Base-by-base conservation (phyloP, 2,888 invertebrate species). In the Pyrrhosoma nymphula region DNA sequence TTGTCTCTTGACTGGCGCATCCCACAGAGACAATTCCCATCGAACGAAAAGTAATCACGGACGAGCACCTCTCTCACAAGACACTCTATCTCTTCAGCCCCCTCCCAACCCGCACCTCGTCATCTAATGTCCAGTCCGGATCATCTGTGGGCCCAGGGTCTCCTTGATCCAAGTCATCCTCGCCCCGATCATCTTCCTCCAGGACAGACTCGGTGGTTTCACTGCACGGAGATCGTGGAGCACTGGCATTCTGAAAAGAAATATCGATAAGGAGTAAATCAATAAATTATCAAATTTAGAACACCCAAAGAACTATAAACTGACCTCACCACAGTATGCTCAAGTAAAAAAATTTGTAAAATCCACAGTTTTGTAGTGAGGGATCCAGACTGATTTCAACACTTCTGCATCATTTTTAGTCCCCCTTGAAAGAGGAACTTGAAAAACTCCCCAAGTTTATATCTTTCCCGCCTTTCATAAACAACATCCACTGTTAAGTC, bases 101-200 rank as follows among this genome's bases (percentile, higher is more conserved):
- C 97, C 96, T 96, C 96, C 96, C 96, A 96, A 96, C 96, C 96
- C 97, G 97, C 96, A 96, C 96, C 95, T 97, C 97, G 95, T 97
- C 97, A 0, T 96, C 96, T 95, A 97, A 98, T 39, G 98, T 98
- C 99, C 99, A 99, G 96, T 99, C 99, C 14, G 98, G 98, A 97
- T 99, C 99, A 96, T 98, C 98, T 56, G 98, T 98, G 97, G 99
- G 99, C 96, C 98, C 91, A 0, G 63, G 39, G 39, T 91, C 91
- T 3, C 91, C 91, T 47, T 63, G 91, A 18, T 63, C 91, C 60
- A 91, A 39, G 60, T 91, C 91, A 23, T 91, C 91, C 23, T 91
- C 91, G 20, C 91, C 98, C 95, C 96, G 97, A 89, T 97, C 97
- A 95, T 97, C 96, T 96, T 98, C 98, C 96, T 97, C 98, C 95